These are phyloP conservation scores for Babyrousa celebensis DNA, from an alignment of 2,797 vertebrate species.

Conservation along the genomic window DNA sequence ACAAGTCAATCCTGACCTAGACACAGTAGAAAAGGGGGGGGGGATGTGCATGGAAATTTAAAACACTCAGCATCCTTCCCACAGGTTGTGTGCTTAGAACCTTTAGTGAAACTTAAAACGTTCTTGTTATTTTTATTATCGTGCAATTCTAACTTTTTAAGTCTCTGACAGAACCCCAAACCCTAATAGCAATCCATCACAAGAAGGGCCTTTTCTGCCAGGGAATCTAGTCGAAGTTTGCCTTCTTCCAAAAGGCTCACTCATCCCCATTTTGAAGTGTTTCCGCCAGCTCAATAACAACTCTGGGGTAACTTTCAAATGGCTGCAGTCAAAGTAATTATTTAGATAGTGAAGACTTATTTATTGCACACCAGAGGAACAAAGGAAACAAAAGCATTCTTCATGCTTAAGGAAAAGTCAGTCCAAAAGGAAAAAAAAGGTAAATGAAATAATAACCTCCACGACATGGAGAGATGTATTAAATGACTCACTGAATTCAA, in stretches of 20 bases:
- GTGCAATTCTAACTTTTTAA: constrained; percentile 24
- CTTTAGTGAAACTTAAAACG: constrained; percentile 10
- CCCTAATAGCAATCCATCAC: constrained; percentile 26
- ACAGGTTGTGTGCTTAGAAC: constrained; percentile 2
- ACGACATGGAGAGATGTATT: constrained; percentile 25
- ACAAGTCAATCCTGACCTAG: not conserved
- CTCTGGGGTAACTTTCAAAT: not conserved
- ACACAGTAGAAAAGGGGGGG: not conserved
- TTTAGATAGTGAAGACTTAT: constrained; percentile 41
- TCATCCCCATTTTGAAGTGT: constrained; percentile 48
- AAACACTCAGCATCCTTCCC: not conserved
- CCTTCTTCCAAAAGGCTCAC: constrained; percentile 49
- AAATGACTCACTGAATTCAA: constrained; percentile 65
- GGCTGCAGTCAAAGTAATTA: constrained; percentile 44
- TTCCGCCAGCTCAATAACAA: constrained; percentile 18
- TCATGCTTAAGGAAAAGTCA: constrained; percentile 36
- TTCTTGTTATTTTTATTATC: constrained; percentile 57
- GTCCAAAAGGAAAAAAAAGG: not conserved
- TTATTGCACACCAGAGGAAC: not conserved
- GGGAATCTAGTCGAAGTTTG: constrained; percentile 24
- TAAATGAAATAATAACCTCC: constrained; percentile 53
- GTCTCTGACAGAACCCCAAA: constrained; percentile 49
- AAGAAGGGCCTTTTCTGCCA: constrained; percentile 37
- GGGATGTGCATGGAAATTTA: not conserved
- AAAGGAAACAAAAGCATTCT: not conserved